Evolutionary conservation across 1,140 invertebrate species (phyloP).

Genomic region (Thaumatotibia leucotreta): DNA sequence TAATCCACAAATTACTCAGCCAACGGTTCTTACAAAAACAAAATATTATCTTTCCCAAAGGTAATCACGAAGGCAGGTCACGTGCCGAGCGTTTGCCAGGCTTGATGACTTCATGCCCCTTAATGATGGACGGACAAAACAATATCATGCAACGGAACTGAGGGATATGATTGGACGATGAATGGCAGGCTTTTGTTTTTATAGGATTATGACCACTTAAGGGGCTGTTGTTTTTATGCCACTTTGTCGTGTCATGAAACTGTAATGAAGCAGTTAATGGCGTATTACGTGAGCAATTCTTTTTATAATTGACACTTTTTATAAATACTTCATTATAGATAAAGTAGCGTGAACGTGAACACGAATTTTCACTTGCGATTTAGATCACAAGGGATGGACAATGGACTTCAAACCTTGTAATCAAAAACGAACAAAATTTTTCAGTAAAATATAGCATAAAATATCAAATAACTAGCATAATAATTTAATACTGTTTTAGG

Average conservation of each 20-base stretch:
- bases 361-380: too few relatives aligned
- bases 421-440: too few relatives aligned
- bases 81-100: constrained; percentile 6
- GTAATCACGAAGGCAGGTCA: background rate
- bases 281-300: background rate
- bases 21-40: background rate
- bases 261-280: background rate
- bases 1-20: constrained; percentile 1
- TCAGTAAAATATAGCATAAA: too few relatives aligned
- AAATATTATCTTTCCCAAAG: constrained; percentile 12
- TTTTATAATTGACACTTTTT: background rate
- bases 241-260: background rate
- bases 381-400: too few relatives aligned
- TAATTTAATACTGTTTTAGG: too few relatives aligned
- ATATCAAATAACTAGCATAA: too few relatives aligned
- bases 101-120: constrained; percentile 13
- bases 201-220: constrained; percentile 10
- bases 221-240: background rate
- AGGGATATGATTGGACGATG: background rate
- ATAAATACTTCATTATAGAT: too few relatives aligned
- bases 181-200: constrained; percentile 5
- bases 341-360: too few relatives aligned
- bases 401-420: too few relatives aligned
- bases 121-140: constrained; percentile 12
- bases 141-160: constrained; percentile 9